These are phyloP conservation scores for Rhinichthys klamathensis DNA, from an alignment of 2,113 vertebrate species.

Conservation along the genomic window DNA sequence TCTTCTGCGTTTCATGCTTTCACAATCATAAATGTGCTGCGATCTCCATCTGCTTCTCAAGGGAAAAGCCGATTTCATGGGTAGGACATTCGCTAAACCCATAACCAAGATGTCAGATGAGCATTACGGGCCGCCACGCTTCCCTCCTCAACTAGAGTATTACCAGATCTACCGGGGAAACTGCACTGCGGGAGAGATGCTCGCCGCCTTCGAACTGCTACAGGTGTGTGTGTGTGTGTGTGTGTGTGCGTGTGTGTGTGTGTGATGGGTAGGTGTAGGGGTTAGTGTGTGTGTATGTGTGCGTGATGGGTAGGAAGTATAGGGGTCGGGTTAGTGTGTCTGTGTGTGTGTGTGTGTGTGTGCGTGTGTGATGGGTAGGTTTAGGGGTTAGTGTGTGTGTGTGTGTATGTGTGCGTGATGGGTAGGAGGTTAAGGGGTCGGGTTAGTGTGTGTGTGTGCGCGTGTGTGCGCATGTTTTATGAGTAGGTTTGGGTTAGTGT, in stretches of 20 bases:
- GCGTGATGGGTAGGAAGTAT: too few species aligned
- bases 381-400: too few species aligned
- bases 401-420: not conserved
- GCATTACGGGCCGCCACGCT: conserved; percentile 87
- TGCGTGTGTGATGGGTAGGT: too few species aligned
- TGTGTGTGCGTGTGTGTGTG: not conserved
- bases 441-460: too few species aligned
- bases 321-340: too few species aligned
- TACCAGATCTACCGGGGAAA: conserved; percentile 97
- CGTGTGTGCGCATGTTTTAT: not conserved
- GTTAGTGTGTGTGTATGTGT: not conserved
- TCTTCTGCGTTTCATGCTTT: not conserved
- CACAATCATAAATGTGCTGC: not conserved
- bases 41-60: conserved; percentile 55
- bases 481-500: too few species aligned
- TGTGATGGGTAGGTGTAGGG: too few species aligned
- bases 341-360: not conserved
- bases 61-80: conserved; percentile 98
- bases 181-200: conserved; percentile 88
- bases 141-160: conserved; percentile 94
- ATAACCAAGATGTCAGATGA: conserved; percentile 95
- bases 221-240: conserved; percentile 77
- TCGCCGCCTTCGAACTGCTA: conserved; percentile 95
- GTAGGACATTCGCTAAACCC: conserved; percentile 93
- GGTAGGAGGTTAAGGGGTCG: too few species aligned